Base-by-base conservation (phyloP, 2,797 vertebrate species). In the Ctenosaura bakeri region DNA sequence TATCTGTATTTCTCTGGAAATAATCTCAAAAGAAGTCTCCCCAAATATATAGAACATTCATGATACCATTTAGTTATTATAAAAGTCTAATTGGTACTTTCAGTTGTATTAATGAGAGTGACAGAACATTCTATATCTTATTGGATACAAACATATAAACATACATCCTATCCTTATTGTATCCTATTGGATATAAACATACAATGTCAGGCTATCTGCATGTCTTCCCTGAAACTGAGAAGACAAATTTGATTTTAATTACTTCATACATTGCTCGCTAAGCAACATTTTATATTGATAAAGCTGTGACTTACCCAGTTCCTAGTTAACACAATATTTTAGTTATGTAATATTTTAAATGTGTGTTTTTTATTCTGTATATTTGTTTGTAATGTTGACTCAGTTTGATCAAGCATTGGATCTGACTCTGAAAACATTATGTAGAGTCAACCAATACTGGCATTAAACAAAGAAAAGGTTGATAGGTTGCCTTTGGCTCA, bases 231-330 rank as follows among this genome's bases (percentile, higher is more conserved):
- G 90, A 90, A 95, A 94, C 90, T 88, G 85, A 0, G 1, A 0
- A 3, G 69, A 54, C 50, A 91, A 95, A 93, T 35, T 86, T n/a
- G 85, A 35, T 87, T 94, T 95, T 94, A 95, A 95, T 93, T 92
- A 90, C 81, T 88, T 92, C 77, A 62, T 9, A 46, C 0, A 0
- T 50, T 83, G 90, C 91, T 74, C 62, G 77, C 83, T 91, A 0
- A 46, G 90, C 46, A 80, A 89, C 85, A 85, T 71, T 10, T 80
- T 10, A 83, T 78, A 4, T 35, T 18, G 0, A 35, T 18, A n/a
- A 88, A 0, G 29, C 86, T 90, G 56, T 42, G 38, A 85, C 76
- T 91, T 92, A 78, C n/a, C 22, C 88, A 78, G 62, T 82, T 89
- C 14, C 59, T 52, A 81, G 77, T 87, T 93, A 93, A 95, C 85